A percentile compares a stretch with the other conserved stretches of the same genome.
phyloP scores from a whole-genome alignment of 2,888 invertebrate genomes.

The Acanthacorydalis orientalis region DNA sequence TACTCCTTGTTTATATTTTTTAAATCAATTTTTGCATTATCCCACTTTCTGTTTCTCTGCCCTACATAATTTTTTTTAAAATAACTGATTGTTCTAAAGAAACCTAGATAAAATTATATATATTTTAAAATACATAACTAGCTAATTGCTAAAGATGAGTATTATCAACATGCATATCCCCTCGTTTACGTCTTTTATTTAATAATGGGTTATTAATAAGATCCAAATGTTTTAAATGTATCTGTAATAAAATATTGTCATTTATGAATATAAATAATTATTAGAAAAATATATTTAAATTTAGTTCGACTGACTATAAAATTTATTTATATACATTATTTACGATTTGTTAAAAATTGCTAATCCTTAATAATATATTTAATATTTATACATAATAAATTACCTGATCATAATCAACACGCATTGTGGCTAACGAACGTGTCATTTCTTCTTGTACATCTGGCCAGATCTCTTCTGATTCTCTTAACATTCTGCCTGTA shows the following conservation, averaged over 20 bases:
- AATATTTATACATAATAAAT: not conserved
- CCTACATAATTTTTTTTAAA: no score
- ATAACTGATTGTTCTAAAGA: no score
- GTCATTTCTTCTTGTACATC: slow-evolving; percentile 99
- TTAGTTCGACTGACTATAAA: not conserved
- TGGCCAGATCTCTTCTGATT: slow-evolving; percentile 87
- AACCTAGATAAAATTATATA: no score
- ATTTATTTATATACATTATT: not conserved
- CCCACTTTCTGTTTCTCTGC: no score
- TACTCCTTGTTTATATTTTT: no score
- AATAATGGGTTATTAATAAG: slow-evolving; percentile 85
- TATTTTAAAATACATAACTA: no score
- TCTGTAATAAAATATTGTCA: slow-evolving; percentile 27
- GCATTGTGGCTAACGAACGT: slow-evolving; percentile 90
- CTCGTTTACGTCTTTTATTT: slow-evolving; percentile 57
- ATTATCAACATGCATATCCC: not conserved
- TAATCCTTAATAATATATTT: slow-evolving; percentile 1
- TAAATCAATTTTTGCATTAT: no score
- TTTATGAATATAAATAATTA: slow-evolving; percentile 5
- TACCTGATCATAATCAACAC: slow-evolving; percentile 86
- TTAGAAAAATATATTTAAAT: no score
- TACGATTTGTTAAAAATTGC: not conserved
- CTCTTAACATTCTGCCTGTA: slow-evolving; percentile 75
- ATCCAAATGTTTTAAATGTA: slow-evolving; percentile 83
- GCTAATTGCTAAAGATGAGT: no score